Base-by-base conservation (phyloP, 1,140 invertebrate species). In the Melipona quadrifasciata region DNA sequence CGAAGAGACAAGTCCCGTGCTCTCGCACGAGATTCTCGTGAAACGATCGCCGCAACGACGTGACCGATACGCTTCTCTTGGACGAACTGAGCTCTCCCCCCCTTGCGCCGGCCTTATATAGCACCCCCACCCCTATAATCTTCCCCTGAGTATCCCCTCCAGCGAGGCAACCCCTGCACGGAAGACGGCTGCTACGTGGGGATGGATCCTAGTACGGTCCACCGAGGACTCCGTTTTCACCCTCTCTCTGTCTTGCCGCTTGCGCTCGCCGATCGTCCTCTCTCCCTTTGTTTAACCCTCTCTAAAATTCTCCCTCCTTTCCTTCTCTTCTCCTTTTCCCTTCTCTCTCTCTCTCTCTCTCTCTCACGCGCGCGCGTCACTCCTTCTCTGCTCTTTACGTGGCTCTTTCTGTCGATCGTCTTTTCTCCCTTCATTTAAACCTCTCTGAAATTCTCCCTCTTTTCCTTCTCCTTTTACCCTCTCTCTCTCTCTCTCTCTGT, bases 71-170 rank as follows among this genome's bases (percentile, higher is more conserved):
- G 93, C 92, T 94, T 86, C 90, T 94, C 92, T 94, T 93, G 91
- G 91, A 93, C 89, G 91, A 94, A 95, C 94, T 95, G 94, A 94
- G 89, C 92, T 94, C 91, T 95, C 94, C 94, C 94, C 94, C 93
- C 93, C 94, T 94, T 91, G 92, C 92, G 85, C 72, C 86, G 80
- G 84, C 67, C 80, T 93, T 92, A 92, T 94, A 95, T 94, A 95
- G 92, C 91, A 88, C 94, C 94, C 94, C 94, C 94, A 94, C 94
- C 92, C 92, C 92, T 94, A 88, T 86, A 81, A 82, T 67, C 82
- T 92, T 91, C 90, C 91, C 92, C 89, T 91, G 79, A 85, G n/a
- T 67, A 61, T 87, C 89, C 91, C 93, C 92, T 92, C 92, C 83
- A 83, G 47, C 39, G 70, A 17, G 58, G 74, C 89, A 91, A 91